Base-by-base conservation (phyloP, 1,140 invertebrate species). In the Drosophila watanabei region DNA sequence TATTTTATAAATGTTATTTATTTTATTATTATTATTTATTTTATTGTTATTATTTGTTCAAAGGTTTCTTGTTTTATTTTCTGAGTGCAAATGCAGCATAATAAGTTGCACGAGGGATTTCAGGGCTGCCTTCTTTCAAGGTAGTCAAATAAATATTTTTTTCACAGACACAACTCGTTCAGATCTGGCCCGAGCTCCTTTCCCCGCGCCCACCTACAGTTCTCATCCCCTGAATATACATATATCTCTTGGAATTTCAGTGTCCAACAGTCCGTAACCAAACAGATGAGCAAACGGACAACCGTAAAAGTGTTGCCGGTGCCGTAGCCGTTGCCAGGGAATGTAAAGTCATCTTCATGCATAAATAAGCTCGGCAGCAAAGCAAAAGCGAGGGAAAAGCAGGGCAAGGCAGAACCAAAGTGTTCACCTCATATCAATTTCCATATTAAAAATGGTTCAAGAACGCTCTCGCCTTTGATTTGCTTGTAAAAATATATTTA, bases 291-390 rank as follows among this genome's bases (percentile, higher is more conserved):
- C 80, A 56, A 51, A 68, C 48, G 30, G 69, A 89, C 85, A 89
- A 90, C 82, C 85, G 85, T 89, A 90, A 90, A 89, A 89, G 85
- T 89, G 85, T 89, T 90, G 86, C 79, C 71, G 75, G 68, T 62
- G 77, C 69, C 63, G 85, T 85, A 82, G 86, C 75, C 75, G 79
- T 75, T 69, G 77, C 69, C 66, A 59, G 79, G 75, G 86, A 85
- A 89, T 89, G 86, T 90, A 89, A 90, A 89, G 85, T 89, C 86
- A 89, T 89, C 85, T 89, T 89, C 85, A 89, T 89, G 85, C 85
- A 89, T 89, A 89, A 89, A 79, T 89, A 89, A 89, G 70, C 86
- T 88, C 66, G 66, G 45, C 35, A 73, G 58, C 52, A 58, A 61
- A 37, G 54, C 45, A 71, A 59, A 35, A 35, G 35, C 43, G 37